Conservation (phyloP, 2,113 vertebrate species). For the Pseudorectes ferrugineus region DNA sequence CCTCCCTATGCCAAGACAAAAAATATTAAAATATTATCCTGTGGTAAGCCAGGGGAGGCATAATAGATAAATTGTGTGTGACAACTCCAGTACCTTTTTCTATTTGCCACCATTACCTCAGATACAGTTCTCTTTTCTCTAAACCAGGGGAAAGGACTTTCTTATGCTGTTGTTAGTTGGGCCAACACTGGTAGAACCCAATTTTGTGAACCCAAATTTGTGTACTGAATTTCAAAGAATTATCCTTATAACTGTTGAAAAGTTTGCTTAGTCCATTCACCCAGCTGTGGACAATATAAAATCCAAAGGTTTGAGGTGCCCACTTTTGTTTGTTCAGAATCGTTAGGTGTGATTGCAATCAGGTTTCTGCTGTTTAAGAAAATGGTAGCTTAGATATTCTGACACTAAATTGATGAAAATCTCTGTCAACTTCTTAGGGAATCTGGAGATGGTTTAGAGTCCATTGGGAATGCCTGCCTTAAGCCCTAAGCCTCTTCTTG, state of each 20-base stretch:
- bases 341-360: accelerated
- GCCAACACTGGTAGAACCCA: neutral
- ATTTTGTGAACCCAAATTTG: neutral
- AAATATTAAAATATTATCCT: neutral
- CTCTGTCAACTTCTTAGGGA: neutral
- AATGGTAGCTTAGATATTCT: neutral
- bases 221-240: neutral
- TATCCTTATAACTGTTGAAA: neutral
- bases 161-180: neutral
- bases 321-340: neutral
- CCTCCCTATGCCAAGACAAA: neutral
- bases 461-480: neutral
- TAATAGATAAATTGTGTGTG: neutral
- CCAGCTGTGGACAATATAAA: neutral
- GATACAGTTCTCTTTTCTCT: neutral
- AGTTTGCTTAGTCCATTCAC: neutral
- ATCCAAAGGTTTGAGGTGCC: neutral
- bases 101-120: neutral
- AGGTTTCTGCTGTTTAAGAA: neutral
- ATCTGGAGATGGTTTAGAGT: neutral
- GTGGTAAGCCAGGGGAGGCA: neutral
- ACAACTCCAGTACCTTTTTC: neutral
- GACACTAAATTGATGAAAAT: neutral
- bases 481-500: neutral
- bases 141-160: neutral